A percentile compares a stretch with the other conserved stretches of the same genome.
These are phyloP conservation scores for Drosophila phalerata DNA, from an alignment of 2,888 invertebrate genomes.

Conservation along the genomic window DNA sequence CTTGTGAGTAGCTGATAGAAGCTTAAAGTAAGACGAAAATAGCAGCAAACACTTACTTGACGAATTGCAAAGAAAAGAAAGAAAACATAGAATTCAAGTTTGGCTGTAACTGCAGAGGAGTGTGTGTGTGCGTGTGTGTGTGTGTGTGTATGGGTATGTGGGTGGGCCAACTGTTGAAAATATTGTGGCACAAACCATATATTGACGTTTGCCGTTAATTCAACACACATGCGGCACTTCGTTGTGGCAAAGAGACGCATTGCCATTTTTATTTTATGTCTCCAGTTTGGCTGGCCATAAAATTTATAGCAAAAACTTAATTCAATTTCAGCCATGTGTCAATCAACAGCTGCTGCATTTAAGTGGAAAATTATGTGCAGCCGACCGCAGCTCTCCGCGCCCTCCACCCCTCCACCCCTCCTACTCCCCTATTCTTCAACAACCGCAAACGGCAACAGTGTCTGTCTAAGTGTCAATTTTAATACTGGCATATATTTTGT, in stretches of 20 bases:
- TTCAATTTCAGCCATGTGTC: constrained; percentile 74
- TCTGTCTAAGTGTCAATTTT: constrained; percentile 27
- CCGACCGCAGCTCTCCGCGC: constrained; percentile 15
- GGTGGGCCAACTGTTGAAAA: constrained; percentile 19
- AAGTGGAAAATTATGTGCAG: constrained; percentile 73
- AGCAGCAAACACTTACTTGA: constrained; percentile 13
- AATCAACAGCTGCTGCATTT: constrained; percentile 78
- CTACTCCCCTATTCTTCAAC: not conserved
- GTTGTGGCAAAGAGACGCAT: constrained; percentile 26
- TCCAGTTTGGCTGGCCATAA: constrained; percentile 57
- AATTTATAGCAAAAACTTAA: constrained; percentile 62
- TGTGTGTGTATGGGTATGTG: constrained; percentile 17
- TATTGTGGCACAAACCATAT: constrained; percentile 14
- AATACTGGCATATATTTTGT: constrained; percentile 39
- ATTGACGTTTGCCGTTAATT: constrained; percentile 36
- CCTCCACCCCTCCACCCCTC: not conserved
- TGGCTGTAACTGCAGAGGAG: constrained; percentile 2
- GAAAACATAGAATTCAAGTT: constrained; percentile 3
- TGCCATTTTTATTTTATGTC: constrained; percentile 55
- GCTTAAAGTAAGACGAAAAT: not conserved
- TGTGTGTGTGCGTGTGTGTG: constrained; percentile 7
- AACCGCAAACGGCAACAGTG: constrained; percentile 1
- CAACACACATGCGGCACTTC: constrained; percentile 28
- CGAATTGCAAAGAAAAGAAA: constrained; percentile 10
- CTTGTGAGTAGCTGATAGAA: not conserved